phyloP scores from a whole-genome alignment of 2,797 vertebrate genomes.

The Channallabes apus region DNA sequence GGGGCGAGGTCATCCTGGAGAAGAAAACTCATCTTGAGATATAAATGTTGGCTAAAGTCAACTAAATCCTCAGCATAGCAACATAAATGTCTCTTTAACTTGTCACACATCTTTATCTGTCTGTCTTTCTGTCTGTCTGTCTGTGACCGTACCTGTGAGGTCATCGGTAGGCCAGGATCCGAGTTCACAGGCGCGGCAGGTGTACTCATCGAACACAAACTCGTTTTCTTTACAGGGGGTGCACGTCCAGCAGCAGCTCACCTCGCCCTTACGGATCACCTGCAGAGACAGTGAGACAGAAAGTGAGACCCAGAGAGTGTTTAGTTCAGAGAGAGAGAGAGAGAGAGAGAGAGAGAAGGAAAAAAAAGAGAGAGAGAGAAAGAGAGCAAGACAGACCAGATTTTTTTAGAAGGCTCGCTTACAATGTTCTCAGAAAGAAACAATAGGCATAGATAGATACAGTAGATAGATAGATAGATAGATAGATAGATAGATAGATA shows the following conservation, averaged over 20 bases:
- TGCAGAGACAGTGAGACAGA: constrained; percentile 54
- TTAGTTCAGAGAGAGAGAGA: background rate
- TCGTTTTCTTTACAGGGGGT: constrained; percentile 97
- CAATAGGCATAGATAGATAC: background rate
- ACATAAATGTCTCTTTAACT: background rate
- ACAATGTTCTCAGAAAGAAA: background rate
- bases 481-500: background rate
- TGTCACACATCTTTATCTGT: background rate
- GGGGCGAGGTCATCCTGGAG: background rate
- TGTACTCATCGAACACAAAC: constrained; percentile 94
- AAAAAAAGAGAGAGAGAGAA: background rate
- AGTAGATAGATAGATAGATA: background rate
- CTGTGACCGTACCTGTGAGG: constrained; percentile 78
- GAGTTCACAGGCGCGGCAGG: constrained; percentile 90
- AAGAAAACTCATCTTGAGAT: background rate
- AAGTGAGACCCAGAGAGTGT: background rate
- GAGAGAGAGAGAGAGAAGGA: too few relatives aligned
- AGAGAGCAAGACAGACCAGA: background rate
- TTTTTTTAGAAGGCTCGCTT: background rate
- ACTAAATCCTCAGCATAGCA: background rate
- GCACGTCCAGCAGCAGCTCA: constrained; percentile 98
- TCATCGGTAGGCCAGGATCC: constrained; percentile 92
- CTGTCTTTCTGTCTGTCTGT: constrained; percentile 1
- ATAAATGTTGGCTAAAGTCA: background rate
- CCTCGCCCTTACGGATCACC: constrained; percentile 99